These are phyloP conservation scores for Australoheros scitulus DNA, from an alignment of 2,113 vertebrate species.

Conservation along the genomic window DNA sequence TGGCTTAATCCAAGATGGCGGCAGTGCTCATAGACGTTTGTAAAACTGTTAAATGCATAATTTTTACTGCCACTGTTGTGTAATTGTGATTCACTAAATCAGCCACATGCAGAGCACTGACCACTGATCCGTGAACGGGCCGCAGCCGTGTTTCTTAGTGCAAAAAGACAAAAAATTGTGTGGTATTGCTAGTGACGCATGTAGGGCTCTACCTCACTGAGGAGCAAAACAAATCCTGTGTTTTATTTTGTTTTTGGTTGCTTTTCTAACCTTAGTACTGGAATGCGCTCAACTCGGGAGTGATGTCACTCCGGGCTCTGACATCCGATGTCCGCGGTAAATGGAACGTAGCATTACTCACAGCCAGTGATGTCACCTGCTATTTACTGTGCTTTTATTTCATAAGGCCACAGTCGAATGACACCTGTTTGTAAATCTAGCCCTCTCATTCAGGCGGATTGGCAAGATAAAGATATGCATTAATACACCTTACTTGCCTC, in stretches of 20 bases:
- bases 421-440: constrained; percentile 27
- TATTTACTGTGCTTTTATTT: constrained; percentile 43
- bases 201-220: background rate
- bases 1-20: background rate
- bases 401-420: background rate
- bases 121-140: background rate
- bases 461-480: background rate
- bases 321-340: background rate
- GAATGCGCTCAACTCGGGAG: background rate
- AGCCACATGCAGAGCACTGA: background rate
- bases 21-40: background rate
- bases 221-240: background rate
- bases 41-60: background rate
- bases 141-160: background rate
- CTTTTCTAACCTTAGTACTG: background rate
- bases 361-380: constrained; percentile 29
- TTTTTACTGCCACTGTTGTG: background rate
- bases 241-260: no score
- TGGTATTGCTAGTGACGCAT: background rate
- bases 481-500: background rate
- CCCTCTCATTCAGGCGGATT: background rate
- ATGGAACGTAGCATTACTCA: background rate
- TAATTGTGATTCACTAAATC: background rate
- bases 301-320: background rate
- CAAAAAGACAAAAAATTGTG: background rate